Base-by-base conservation (phyloP, 2,888 invertebrate species). In the Athetis lepigone region DNA sequence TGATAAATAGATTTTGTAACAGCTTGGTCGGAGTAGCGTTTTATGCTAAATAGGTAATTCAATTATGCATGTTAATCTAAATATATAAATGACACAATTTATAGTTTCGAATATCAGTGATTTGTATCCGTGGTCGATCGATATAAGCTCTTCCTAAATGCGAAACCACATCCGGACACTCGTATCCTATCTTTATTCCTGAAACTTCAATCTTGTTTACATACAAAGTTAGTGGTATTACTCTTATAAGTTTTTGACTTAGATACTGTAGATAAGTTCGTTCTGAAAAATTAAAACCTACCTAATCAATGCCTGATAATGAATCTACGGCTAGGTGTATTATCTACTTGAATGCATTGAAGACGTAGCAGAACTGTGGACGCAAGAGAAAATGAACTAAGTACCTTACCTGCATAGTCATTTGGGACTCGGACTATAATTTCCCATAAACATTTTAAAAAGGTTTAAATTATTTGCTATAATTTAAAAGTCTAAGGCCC, bases 1-100 rank as follows among this genome's bases (percentile, higher is more conserved):
- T 55, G 27, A 69, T 69, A 40, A 55, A 72, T 69, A 55, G 27
- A 54, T 2, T 56, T 55, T 29, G 11, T 23, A 39, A 61, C 40
- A 9, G 45, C 37, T 40, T 33, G 42, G 7, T 64, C 39, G 4
- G 16, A 46, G 43, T 29, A 50, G 33, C 37, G 40, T 65, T 36
- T 46, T 27, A 40, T 43, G 23, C 18, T 50, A 33, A 52, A 62
- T 25, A 33, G 33, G 13, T 33, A 25, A 63, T 46, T 8, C 46
- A 40, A 40, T 19, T 47, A 49, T 25, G 19, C 16, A 63, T 21
- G 21, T 40, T 21, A 37, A 23, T 21, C 9, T 9, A 19, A 36
- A 18, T 16, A 62, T 36, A 46, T 23, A 39, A 50, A 57, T 47
- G 16, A 19, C 13, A 37, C 23, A 19, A 18, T 21, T 25, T 1